These are phyloP conservation scores for Congeria kusceri DNA, from an alignment of 2,888 invertebrate genomes.

Conservation along the genomic window DNA sequence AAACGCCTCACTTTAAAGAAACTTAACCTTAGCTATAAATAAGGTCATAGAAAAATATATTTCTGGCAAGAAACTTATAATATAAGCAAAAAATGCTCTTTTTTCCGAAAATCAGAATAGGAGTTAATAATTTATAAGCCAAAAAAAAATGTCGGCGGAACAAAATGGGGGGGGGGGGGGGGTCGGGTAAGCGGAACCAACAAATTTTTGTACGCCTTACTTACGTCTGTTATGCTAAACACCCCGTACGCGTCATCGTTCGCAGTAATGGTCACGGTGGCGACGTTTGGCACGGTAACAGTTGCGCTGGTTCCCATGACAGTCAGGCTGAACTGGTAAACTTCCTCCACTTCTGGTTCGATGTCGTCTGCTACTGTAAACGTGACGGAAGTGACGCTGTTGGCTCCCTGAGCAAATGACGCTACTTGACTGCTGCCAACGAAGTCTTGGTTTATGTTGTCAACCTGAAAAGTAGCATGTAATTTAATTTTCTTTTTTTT, in stretches of 20 bases:
- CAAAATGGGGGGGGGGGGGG: too few relatives aligned
- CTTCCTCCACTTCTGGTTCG: constrained; percentile 79
- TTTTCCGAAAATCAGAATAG: too few relatives aligned
- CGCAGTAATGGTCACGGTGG: constrained; percentile 77
- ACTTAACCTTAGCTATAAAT: too few relatives aligned
- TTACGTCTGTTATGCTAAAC: constrained; percentile 79
- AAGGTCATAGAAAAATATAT: too few relatives aligned
- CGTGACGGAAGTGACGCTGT: constrained; percentile 64
- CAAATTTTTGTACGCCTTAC: too few relatives aligned
- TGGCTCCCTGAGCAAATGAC: constrained; percentile 72
- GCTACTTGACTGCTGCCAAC: constrained; percentile 80
- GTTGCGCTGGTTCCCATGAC: constrained; percentile 56
- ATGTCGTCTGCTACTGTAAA: constrained; percentile 81
- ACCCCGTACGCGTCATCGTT: constrained; percentile 84
- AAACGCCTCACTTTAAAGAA: too few relatives aligned
- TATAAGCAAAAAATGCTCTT: too few relatives aligned
- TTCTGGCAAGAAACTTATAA: too few relatives aligned
- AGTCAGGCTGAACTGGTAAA: constrained; percentile 71
- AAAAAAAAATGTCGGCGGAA: too few relatives aligned
- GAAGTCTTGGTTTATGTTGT: constrained; percentile 77
- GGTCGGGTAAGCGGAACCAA: too few relatives aligned
- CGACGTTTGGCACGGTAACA: constrained; percentile 65
- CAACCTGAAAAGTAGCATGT: constrained; percentile 45
- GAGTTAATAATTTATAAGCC: too few relatives aligned
- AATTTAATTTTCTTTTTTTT: too few relatives aligned